Percentiles rank a stretch among this genome's conserved stretches.
Evolutionary conservation across 2,797 vertebrate genomes (phyloP).

Genomic region (Macropus fuliginosus): DNA sequence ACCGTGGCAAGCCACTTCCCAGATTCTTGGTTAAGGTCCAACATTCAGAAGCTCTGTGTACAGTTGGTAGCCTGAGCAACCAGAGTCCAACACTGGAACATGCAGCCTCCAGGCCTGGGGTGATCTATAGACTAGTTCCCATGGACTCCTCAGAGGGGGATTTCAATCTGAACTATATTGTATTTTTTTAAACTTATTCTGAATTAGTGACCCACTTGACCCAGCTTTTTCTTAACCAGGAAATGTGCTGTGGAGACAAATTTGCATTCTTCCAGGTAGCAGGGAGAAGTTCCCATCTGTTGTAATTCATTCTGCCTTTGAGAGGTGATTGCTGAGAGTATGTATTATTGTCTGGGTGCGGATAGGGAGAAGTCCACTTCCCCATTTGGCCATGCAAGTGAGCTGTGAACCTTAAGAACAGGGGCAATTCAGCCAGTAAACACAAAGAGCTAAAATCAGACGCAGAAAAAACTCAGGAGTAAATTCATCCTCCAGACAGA

Average conservation of each 20-base stretch:
- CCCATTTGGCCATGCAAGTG: neutral
- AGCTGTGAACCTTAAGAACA: neutral
- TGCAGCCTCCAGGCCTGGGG: neutral
- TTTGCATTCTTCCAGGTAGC: neutral
- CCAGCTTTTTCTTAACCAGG: neutral
- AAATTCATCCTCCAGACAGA: neutral
- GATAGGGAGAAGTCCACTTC: neutral
- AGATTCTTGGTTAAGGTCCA: constrained; percentile 66
- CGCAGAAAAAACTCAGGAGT: neutral
- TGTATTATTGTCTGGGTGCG: neutral
- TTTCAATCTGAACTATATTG: neutral
- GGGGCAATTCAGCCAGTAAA: neutral
- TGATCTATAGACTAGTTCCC: neutral
- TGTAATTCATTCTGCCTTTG: neutral
- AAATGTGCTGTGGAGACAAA: neutral
- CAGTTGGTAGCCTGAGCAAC: constrained; percentile 38
- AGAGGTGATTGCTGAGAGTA: neutral
- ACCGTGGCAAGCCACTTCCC: constrained; percentile 37
- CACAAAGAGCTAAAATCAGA: neutral
- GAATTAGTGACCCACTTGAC: neutral
- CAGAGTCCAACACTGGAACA: neutral
- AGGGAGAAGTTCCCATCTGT: constrained; percentile 3
- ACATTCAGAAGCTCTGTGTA: constrained; percentile 16
- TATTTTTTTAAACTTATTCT: neutral
- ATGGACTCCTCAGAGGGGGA: neutral